These are phyloP conservation scores for Gastrophysa polygoni DNA, from an alignment of 2,888 invertebrate genomes.

Conservation along the genomic window DNA sequence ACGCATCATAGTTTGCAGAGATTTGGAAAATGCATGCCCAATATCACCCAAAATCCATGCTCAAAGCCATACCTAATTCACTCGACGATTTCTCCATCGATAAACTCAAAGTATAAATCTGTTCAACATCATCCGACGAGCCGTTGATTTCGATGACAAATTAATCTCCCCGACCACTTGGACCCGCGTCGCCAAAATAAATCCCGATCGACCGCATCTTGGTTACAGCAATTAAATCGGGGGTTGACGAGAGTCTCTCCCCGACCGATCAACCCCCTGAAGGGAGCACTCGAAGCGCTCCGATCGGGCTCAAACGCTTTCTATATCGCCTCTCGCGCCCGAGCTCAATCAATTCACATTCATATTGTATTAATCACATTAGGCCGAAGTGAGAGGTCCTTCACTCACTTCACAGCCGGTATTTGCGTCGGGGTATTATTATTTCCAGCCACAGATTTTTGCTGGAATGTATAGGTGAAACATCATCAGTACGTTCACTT, in stretches of 20 bases:
- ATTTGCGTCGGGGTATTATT: no score
- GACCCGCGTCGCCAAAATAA: constrained; percentile 27
- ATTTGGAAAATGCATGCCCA: no score
- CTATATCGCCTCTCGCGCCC: constrained; percentile 5
- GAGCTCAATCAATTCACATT: constrained; percentile 51
- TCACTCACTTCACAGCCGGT: constrained; percentile 13
- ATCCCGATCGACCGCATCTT: constrained; percentile 45
- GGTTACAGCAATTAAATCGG: constrained; percentile 48
- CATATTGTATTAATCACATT: constrained; percentile 53
- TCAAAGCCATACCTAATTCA: no score
- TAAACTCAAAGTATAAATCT: no score
- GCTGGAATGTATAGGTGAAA: no score
- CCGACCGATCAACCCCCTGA: constrained; percentile 19
- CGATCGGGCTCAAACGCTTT: constrained; percentile 29
- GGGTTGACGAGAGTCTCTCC: constrained; percentile 41
- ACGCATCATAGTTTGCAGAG: no score
- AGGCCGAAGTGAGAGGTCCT: constrained; percentile 48
- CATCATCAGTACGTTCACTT: no score
- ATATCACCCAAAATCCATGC: no score
- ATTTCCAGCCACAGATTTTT: no score
- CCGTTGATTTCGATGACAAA: constrained; percentile 10
- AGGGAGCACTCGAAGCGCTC: constrained; percentile 41
- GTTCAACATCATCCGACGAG: background rate
- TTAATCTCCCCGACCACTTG: constrained; percentile 21
- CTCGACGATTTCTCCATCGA: no score